A percentile compares a stretch with the other conserved stretches of the same genome.
Conservation (phyloP, 2,113 vertebrate genomes). For the Ivindomyrus marchei region DNA sequence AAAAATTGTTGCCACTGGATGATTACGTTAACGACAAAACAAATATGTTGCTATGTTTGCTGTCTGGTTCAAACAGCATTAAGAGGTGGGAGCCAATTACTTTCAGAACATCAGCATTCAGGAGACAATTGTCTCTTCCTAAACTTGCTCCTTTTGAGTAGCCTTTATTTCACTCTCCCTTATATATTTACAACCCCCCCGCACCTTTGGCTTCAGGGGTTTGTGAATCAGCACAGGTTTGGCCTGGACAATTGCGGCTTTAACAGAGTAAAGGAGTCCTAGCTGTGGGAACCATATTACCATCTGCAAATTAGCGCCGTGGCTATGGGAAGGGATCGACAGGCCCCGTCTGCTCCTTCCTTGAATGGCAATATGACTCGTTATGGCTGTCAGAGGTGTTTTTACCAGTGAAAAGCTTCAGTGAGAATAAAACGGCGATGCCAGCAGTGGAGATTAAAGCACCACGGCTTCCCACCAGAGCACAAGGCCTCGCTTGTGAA, state of each 20-base stretch:
- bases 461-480: constrained; percentile 36
- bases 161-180: not conserved
- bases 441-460: constrained; percentile 40
- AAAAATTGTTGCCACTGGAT: not conserved
- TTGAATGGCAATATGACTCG: constrained; percentile 40
- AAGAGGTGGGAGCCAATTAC: not conserved
- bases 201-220: not conserved
- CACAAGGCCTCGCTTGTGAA: constrained; percentile 53
- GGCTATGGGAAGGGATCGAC: not conserved
- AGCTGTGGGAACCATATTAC: not conserved
- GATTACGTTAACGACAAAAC: not conserved
- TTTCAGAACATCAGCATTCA: not conserved
- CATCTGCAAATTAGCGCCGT: not conserved
- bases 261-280: not conserved
- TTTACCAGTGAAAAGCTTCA: constrained; percentile 49
- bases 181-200: not conserved
- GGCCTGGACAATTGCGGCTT: not conserved
- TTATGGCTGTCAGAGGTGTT: constrained; percentile 54
- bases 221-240: not conserved
- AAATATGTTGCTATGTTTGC: not conserved
- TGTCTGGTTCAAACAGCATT: not conserved
- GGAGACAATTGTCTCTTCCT: not conserved
- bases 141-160: not conserved
- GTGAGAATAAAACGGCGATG: constrained; percentile 29
- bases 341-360: not conserved